Base-by-base conservation (phyloP, 2,888 invertebrate species). In the Corbicula japonica region DNA sequence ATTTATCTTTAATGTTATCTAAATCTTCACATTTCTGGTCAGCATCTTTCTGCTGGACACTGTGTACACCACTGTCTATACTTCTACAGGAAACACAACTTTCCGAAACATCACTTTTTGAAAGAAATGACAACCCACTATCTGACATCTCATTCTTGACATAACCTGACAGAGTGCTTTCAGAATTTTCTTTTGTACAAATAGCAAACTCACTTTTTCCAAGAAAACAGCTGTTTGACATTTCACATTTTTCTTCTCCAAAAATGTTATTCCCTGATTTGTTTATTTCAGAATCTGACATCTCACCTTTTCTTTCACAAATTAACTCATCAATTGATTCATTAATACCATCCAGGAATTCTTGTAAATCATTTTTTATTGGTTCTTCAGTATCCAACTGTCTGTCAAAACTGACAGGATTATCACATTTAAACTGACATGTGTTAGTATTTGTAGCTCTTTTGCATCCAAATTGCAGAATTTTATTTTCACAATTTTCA, bases 251-350 rank as follows among this genome's bases (percentile, higher is more conserved):
- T 38, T 8, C 18, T 12, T 18, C 41, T 38, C 10, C 41, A 8
- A 38, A 38, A 15, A 8, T 12, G 18, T 12, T 12, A 38, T 38
- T 18, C 8, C 18, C 41, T n/a, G 15, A 12, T 56, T 30, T 56
- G 28, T 56, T 56, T 56, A 8, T 56, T 26, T 56, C 56, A 15
- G 30, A 30, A 56, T n/a, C 26, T 56, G 23, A 41, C 44, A 38
- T 54, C 28, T 61, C 68, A 61, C 23, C 32, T 44, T 76, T 70
- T 58, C 62, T 30, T 1, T 52, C 58, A 35, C 70, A 41, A 21
- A 71, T 60, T 34, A 80, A 54, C 23, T 72, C 75, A 80, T 80
- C 72, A 30, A 80, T 71, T 34, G 80, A 76, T 56, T 62, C 68
- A 60, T 68, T 80, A 30, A 80, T 75, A 63, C 63, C 72, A 26